These are phyloP conservation scores for Camponotus fellah DNA, from an alignment of 2,888 invertebrate species.

Conservation along the genomic window DNA sequence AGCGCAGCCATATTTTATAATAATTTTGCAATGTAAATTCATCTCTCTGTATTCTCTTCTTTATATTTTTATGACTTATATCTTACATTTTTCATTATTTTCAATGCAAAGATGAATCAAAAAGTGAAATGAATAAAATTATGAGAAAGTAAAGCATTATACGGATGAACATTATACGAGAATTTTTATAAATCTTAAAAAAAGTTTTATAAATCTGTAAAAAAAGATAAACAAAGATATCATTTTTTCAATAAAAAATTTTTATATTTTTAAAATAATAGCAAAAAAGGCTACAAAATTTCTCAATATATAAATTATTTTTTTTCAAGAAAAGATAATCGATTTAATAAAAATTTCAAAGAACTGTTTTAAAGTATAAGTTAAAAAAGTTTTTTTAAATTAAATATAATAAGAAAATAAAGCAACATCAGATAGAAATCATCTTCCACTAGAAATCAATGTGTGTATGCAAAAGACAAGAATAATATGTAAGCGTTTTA, in stretches of 20 bases:
- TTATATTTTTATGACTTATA: background rate
- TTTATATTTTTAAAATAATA: background rate
- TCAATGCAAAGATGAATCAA: background rate
- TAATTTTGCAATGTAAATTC: background rate
- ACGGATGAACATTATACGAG: background rate
- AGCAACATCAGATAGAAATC: no score
- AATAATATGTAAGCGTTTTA: background rate
- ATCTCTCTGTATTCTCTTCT: constrained; percentile 12
- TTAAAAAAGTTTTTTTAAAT: background rate
- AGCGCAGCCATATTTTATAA: background rate
- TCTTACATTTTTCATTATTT: background rate
- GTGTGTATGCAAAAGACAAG: background rate
- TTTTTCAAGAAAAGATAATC: background rate
- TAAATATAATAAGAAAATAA: background rate
- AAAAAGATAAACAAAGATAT: background rate
- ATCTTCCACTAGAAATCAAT: background rate
- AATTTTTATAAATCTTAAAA: background rate
- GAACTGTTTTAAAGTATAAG: background rate
- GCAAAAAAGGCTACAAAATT: background rate
- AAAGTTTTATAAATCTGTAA: background rate
- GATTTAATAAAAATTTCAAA: constrained; percentile 9
- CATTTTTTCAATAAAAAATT: background rate
- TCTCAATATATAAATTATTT: background rate
- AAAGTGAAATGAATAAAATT: background rate
- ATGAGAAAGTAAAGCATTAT: background rate